phyloP scores from a whole-genome alignment of 2,113 vertebrate genomes.

The Sapayoa aenigma region DNA sequence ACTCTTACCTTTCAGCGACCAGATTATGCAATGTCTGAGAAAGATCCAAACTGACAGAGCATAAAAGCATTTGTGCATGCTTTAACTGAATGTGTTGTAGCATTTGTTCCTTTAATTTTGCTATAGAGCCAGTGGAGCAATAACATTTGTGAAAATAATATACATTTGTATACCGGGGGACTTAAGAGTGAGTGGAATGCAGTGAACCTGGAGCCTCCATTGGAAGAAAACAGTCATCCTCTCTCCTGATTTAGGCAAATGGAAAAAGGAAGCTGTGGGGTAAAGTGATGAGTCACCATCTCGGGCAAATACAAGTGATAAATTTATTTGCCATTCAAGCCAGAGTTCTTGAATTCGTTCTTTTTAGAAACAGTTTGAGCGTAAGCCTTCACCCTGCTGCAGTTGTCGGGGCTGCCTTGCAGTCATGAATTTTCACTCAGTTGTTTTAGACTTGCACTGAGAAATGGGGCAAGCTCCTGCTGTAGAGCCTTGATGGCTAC shows the following conservation, averaged over 20 bases:
- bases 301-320: neutral
- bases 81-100: neutral
- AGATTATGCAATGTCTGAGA: slow-evolving; percentile 5
- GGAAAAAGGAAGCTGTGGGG: slow-evolving; percentile 20
- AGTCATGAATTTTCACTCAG: neutral
- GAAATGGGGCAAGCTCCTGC: neutral
- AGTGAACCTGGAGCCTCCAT: rapidly evolving
- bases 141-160: neutral
- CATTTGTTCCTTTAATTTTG: neutral
- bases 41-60: neutral
- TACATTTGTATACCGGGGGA: neutral
- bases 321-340: neutral
- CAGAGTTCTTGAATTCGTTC: neutral
- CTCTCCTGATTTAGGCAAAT: neutral
- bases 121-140: neutral
- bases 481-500: neutral
- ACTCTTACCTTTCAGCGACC: neutral
- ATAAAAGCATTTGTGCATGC: neutral
- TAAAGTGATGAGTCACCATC: slow-evolving; percentile 3
- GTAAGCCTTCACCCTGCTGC: neutral
- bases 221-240: neutral
- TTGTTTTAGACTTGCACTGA: neutral
- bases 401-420: neutral
- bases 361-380: neutral
- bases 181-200: neutral